Evolutionary conservation across 2,888 invertebrate species (phyloP), one percentile per base, ranked within the genome.

Genomic region (Ecliptopera silaceata): DNA sequence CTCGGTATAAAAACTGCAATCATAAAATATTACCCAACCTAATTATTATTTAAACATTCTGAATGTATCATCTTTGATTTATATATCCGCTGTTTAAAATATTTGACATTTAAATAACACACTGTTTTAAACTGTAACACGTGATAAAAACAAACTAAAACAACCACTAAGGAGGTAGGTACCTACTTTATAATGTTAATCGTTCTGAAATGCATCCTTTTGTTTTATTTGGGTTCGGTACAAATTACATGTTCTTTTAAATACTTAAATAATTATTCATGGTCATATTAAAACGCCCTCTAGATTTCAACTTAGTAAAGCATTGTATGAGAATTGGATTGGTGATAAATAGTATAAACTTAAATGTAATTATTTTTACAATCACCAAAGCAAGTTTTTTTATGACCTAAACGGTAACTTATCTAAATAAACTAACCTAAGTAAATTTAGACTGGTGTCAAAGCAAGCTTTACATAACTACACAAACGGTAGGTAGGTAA

Each of bases 1-100:
- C 12, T 29, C 1, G 26, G 15, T 29, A 13, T 36, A 38, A 44
- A 52, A 53, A 44, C 18, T 38, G 29, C 43, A 36, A 48, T 48
- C 20, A 46, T 38, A 20, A 36, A 47, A 34, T 34, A 34, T 34
- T 34, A 34, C 13, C 5, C 34, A 34, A 13, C 4, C 34, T n/a
- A 42, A 43, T 29, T 17, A 36, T 36, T 48, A 29, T 10, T 38
- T 13, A 29, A 43, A 38, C 39, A 34, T 4, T 41, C 31, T 32
- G 26, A 13, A 38, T 6, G 10, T 6, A 26, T 22, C 22, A 22
- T 26, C 38, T 52, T 46, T 52, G 47, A 61, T 50, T 61, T 44
- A 58, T 55, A 45, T 43, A 13, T 20, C 20, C 18, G 48, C 48
- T 26, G 20, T 51, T 45, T 44, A 34, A 52, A 49, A 18, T 41